Evolutionary conservation across 2,888 invertebrate genomes (phyloP).

Genomic region (Cosmopolites sordidus): DNA sequence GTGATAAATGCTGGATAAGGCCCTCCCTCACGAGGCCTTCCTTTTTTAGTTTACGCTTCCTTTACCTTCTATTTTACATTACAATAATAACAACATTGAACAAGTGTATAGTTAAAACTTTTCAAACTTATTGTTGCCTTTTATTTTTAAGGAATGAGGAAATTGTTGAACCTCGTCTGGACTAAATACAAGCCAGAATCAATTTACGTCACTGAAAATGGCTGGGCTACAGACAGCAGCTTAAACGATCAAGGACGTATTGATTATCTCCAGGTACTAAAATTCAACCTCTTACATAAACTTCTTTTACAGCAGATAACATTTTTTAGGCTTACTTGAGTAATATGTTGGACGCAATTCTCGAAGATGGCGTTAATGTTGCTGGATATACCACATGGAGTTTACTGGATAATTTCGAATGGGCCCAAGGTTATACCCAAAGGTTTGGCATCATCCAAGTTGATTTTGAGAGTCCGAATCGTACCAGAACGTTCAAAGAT

Average conservation of each 20-base stretch:
- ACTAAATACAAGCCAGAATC: slow-evolving; percentile 48
- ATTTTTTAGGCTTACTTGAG: slow-evolving; percentile 45
- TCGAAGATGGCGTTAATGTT: slow-evolving; percentile 43
- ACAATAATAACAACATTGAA: no score
- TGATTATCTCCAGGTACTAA: slow-evolving; percentile 36
- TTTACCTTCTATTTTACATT: no score
- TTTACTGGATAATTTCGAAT: slow-evolving; percentile 40
- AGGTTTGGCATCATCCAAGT: slow-evolving; percentile 20
- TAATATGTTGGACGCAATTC: slow-evolving; percentile 40
- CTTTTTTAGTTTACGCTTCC: no score
- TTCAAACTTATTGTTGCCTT: neutral
- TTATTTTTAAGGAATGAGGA: slow-evolving; percentile 43
- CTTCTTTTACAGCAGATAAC: no score
- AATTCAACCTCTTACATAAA: no score
- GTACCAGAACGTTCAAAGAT: slow-evolving; percentile 21
- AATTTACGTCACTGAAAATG: slow-evolving; percentile 58
- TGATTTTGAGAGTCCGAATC: slow-evolving; percentile 17
- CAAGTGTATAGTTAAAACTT: no score
- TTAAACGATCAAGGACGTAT: slow-evolving; percentile 20
- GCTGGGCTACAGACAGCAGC: slow-evolving; percentile 39
- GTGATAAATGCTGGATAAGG: no score
- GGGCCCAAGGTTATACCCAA: slow-evolving; percentile 46
- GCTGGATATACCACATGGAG: slow-evolving; percentile 47
- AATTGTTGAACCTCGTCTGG: slow-evolving; percentile 51
- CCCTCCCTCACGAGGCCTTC: no score